phyloP scores from a whole-genome alignment of 1,140 invertebrate species.

The Drosophila ogumai region DNA sequence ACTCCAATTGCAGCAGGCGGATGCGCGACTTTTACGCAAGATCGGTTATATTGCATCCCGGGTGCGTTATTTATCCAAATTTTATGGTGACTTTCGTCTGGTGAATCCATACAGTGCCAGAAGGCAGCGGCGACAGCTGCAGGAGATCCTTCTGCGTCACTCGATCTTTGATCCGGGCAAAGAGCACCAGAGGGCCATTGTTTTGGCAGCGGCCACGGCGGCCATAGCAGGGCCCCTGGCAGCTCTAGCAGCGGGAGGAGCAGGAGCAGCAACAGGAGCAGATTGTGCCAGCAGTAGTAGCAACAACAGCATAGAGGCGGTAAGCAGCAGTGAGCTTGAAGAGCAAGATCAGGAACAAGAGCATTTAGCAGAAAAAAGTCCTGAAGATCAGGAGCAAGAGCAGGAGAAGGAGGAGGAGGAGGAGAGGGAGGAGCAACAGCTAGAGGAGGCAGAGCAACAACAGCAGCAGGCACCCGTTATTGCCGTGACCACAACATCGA shows the following conservation, averaged over 20 bases:
- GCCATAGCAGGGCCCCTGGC: slow-evolving; percentile 51
- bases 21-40: slow-evolving; percentile 76
- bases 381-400: neutral
- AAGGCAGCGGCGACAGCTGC: slow-evolving; percentile 74
- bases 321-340: slow-evolving; percentile 47
- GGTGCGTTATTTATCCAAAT: slow-evolving; percentile 73
- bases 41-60: slow-evolving; percentile 82
- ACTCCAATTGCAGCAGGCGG: slow-evolving; percentile 48
- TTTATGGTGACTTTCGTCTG: slow-evolving; percentile 74
- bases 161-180: slow-evolving; percentile 79
- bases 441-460: neutral
- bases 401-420: slow-evolving; percentile 13
- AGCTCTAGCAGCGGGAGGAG: slow-evolving; percentile 16
- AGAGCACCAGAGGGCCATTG: slow-evolving; percentile 58
- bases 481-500: slow-evolving; percentile 39
- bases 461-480: slow-evolving; percentile 20
- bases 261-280: neutral
- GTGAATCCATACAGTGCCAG: slow-evolving; percentile 78
- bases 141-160: slow-evolving; percentile 76
- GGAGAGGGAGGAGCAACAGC: neutral
- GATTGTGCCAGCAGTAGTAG: slow-evolving; percentile 30
- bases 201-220: slow-evolving; percentile 65
- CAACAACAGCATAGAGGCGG: slow-evolving; percentile 35
- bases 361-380: neutral
- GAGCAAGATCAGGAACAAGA: slow-evolving; percentile 24